phyloP scores from a whole-genome alignment of 1,140 invertebrate genomes.

The Psix sp. region DNA sequence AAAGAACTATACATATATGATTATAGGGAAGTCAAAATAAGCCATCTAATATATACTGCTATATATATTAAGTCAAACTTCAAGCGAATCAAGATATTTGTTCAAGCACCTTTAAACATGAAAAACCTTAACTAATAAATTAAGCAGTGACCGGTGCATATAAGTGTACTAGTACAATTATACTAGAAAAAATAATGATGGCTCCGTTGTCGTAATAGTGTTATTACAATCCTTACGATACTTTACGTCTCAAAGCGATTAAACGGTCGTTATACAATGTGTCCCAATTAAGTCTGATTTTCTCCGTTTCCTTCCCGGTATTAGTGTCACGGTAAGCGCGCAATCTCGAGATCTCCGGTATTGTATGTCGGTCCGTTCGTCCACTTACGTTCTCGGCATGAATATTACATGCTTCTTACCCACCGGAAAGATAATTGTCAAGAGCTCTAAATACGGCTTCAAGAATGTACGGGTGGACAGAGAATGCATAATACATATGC shows the following conservation, averaged over 20 bases:
- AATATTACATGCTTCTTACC: constrained; percentile 77
- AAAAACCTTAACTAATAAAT: constrained; percentile 44
- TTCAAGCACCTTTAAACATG: constrained; percentile 15
- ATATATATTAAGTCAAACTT: constrained; percentile 17
- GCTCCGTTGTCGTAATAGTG: constrained; percentile 46
- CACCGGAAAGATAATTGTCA: constrained; percentile 77
- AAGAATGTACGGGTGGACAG: constrained; percentile 69
- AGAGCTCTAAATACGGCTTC: constrained; percentile 73
- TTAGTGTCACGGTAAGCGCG: constrained; percentile 76
- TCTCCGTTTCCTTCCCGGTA: constrained; percentile 74
- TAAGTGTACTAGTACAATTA: constrained; percentile 19
- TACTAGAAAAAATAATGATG: constrained; percentile 32
- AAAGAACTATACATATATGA: constrained; percentile 4
- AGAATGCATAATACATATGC: constrained; percentile 73
- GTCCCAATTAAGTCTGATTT: constrained; percentile 75
- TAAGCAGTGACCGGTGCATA: constrained; percentile 22
- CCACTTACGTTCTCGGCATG: constrained; percentile 72
- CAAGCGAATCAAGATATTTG: constrained; percentile 21
- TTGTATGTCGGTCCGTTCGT: constrained; percentile 69
- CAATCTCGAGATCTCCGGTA: constrained; percentile 75
- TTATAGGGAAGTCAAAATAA: constrained; percentile 23
- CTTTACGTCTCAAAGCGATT: constrained; percentile 44
- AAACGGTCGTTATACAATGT: constrained; percentile 64
- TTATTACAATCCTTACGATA: constrained; percentile 39
- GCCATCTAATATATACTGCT: constrained; percentile 26